Evolutionary conservation across 2,888 invertebrate genomes (phyloP), one percentile per base, ranked within the genome.

Genomic region (Oxyteleia sp.): DNA sequence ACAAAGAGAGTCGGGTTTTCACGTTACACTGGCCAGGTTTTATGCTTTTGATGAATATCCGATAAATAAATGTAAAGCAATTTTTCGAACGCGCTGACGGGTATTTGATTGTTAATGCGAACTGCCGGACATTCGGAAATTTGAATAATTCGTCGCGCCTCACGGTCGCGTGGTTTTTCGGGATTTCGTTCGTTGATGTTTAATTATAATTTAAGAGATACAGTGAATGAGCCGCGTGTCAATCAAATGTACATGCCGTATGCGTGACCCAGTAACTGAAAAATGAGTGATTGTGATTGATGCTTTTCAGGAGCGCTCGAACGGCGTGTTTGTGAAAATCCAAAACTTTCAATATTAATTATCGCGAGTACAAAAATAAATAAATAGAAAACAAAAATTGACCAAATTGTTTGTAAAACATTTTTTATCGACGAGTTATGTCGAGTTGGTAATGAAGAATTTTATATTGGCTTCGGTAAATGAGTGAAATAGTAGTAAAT

Each of bases 131-230:
- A 51, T 59, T 47, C 26, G 66, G 47, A 41, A 72, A 66, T 66
- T 59, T 66, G 79, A 76, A 76, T 76, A 76, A 76, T 68, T 71
- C 71, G 78, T 51, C 38, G 47, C 69, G 38, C 20, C 41, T 47
- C 69, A 43, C 47, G 55, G 68, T 47, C 23, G 53, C 29, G 13
- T 16, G 71, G 57, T 79, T 79, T 79, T 79, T 71, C 41, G 49
- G 15, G 49, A 63, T 79, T 64, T 57, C 49, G 57, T 64, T 57
- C 49, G 57, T 59, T 59, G 71, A 72, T 80, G 79, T 72, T 72
- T 66, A 80, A 80, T 80, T 80, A 80, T 80, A 80, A 66, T 74
- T 80, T 66, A 74, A 74, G 68, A 74, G 80, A 80, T 53, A 61
- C 74, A 38, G 61, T 20, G 57, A 45, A 74, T 55, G 66, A 66